Conservation (phyloP, 2,113 vertebrate species). For the Callorhinus ursinus region DNA sequence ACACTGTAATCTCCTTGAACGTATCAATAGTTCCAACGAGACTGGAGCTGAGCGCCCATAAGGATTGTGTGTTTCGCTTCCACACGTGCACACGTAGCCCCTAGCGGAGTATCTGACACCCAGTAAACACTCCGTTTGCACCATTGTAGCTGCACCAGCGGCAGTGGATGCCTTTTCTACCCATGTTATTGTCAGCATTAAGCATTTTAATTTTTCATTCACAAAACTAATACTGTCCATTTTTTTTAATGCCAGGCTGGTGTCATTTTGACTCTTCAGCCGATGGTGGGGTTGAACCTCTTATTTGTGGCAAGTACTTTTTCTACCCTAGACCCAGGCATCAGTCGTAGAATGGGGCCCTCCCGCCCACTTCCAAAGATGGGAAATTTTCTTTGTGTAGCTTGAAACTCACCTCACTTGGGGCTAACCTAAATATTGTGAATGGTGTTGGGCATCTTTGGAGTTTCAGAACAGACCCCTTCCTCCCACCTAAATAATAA, state of each 20-base stretch:
- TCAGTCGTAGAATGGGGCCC: not conserved
- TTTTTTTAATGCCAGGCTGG: not conserved
- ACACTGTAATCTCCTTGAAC: not conserved
- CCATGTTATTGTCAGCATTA: no score
- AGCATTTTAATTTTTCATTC: not conserved
- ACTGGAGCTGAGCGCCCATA: not conserved
- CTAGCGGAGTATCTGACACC: no score
- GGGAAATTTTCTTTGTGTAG: not conserved
- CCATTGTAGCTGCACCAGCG: rapidly evolving
- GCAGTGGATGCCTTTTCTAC: not conserved
- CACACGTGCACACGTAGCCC: not conserved
- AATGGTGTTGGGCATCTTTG: not conserved
- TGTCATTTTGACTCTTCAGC: not conserved
- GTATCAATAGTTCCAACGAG: not conserved
- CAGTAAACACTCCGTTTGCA: not conserved
- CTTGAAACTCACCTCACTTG: not conserved
- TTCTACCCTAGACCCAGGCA: not conserved
- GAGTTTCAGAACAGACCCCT: not conserved
- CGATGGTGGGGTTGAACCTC: not conserved
- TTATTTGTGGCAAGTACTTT: not conserved
- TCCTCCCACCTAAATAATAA: not conserved
- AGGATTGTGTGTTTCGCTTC: not conserved
- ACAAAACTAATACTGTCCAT: not conserved
- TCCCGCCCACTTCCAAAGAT: not conserved
- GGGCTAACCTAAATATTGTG: not conserved